Base-by-base conservation (phyloP, 2,888 invertebrate species). In the Arge pagana region DNA sequence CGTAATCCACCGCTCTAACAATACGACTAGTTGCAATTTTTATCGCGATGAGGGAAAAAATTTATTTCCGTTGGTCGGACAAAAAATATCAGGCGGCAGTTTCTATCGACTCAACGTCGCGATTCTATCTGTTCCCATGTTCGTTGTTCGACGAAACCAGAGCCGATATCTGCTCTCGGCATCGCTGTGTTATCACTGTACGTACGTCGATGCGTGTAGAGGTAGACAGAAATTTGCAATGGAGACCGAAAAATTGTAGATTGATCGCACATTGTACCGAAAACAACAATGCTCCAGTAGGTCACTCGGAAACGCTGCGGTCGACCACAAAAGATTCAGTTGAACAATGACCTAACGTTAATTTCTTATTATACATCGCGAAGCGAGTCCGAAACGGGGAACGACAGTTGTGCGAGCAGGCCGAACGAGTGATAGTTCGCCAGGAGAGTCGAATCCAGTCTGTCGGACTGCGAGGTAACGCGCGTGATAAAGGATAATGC, bases 271-370 rank as follows among this genome's bases (percentile, higher is more conserved):
- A 53, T 45, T 45, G 45, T 45, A 24, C 28, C 33, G 16, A 23
- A 23, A 50, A 30, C 19, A 50, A 50, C 50, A 41, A 41, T 41
- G 15, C 39, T 11, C 26, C n/a, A 3, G 13, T 10, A 31, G 16
- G 21, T 31, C 45, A 45, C 45, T 45, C 35, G 45, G 31, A 35
- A 33, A 45, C 21, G 33, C 23, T 15, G 30, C 5, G 40, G 39
- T 50, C 33, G 28, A 23, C 49, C 33, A 62, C 57, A 62, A 63
- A 61, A 62, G 62, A 63, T 63, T 57, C 53, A 57, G 5, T 37
- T 50, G 51, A 35, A 54, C 55, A 59, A 48, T 59, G 45, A 48
- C 53, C 50, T 54, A 54, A 39, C 59, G 60, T 62, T 63, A 63
- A 61, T 63, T 63, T 45, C 31, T 45, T 63, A 62, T 61, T 61